Conservation (phyloP, 1,140 invertebrate genomes). For the Megathymus violae region DNA sequence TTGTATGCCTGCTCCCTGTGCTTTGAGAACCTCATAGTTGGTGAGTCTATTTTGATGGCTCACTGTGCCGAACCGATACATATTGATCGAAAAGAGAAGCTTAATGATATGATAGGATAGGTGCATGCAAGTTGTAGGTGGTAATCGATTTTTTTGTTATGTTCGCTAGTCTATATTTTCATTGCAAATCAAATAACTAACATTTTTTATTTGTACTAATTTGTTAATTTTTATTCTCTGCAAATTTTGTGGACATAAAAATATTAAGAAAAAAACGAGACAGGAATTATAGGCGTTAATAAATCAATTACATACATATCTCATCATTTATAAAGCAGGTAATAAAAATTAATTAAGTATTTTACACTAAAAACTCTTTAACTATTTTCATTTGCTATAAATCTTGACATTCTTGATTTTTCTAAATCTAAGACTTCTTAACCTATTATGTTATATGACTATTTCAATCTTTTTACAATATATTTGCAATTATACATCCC, state of each 20-base stretch:
- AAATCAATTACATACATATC: too few species aligned
- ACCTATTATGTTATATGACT: not conserved
- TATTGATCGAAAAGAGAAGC: slow-evolving; percentile 54
- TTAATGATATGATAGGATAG: slow-evolving; percentile 56
- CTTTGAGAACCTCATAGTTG: slow-evolving; percentile 70
- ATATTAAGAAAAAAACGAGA: too few species aligned
- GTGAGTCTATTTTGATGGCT: slow-evolving; percentile 71
- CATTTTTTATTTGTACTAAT: slow-evolving; percentile 6
- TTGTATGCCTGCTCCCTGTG: slow-evolving; percentile 74
- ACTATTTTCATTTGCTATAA: not conserved
- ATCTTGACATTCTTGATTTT: not conserved
- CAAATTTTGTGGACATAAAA: too few species aligned
- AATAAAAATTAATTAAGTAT: not conserved
- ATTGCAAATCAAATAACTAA: not conserved
- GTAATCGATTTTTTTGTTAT: not conserved
- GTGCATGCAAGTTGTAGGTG: slow-evolving; percentile 33
- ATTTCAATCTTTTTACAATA: slow-evolving; percentile 18
- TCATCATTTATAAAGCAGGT: too few species aligned
- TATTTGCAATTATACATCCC: slow-evolving; percentile 17
- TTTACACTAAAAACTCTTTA: slow-evolving; percentile 9
- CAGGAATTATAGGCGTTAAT: too few species aligned
- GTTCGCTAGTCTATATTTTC: slow-evolving; percentile 8
- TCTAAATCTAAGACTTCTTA: not conserved
- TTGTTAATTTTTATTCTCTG: slow-evolving; percentile 26
- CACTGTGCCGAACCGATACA: slow-evolving; percentile 62